Conservation (phyloP, 2,113 vertebrate species). For the Odontophorus gujanensis region DNA sequence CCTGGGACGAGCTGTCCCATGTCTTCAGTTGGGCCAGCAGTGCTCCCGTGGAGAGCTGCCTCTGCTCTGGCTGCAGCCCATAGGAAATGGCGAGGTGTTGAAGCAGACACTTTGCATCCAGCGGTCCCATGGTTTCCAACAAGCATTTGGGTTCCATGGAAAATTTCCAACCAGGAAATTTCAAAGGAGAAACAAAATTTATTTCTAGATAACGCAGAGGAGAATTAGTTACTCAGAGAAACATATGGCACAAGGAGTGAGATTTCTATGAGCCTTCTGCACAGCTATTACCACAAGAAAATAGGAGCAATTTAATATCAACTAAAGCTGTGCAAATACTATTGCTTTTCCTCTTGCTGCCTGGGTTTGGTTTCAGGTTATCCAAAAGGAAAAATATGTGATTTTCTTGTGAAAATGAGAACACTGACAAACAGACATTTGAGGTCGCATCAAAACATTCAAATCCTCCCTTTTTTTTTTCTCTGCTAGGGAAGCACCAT, state of each 20-base stretch:
- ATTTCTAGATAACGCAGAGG: background rate
- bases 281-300: background rate
- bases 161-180: background rate
- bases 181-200: background rate
- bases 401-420: constrained; percentile 10
- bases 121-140: background rate
- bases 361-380: background rate
- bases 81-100: background rate
- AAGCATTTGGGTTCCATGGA: background rate
- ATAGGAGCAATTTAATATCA: background rate
- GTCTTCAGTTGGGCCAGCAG: background rate
- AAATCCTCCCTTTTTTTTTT: background rate
- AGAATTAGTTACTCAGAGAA: background rate
- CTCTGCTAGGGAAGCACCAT: background rate
- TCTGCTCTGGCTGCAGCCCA: background rate
- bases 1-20: background rate
- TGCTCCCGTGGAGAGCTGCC: background rate
- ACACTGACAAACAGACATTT: background rate
- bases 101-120: background rate
- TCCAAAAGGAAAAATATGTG: background rate
- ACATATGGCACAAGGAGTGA: background rate
- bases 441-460: background rate
- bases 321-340: constrained; percentile 13
- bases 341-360: background rate
- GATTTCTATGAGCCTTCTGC: background rate